Conservation (phyloP, 2,113 vertebrate species). For the Archocentrus centrarchus region DNA sequence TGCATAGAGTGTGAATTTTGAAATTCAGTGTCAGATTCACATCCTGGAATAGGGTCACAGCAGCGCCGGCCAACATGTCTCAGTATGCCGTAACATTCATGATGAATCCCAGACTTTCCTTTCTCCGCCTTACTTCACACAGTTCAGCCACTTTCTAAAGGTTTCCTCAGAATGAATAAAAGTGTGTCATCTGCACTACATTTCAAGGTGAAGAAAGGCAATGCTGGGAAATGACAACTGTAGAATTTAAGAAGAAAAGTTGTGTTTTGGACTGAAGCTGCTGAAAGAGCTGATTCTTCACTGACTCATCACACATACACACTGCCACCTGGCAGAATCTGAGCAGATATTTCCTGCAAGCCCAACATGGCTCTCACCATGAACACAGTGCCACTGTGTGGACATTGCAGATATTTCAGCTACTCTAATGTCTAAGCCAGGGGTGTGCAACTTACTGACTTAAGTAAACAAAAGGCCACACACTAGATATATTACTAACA, state of each 20-base stretch:
- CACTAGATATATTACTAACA: too few species aligned
- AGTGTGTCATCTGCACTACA: neutral
- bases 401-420: conserved; percentile 37
- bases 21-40: neutral
- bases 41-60: neutral
- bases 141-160: neutral
- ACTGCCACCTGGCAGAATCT: neutral
- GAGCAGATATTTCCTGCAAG: neutral
- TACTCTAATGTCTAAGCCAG: too few species aligned
- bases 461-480: too few species aligned
- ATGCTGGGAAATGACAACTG: neutral
- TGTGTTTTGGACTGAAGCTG: neutral
- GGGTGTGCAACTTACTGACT: neutral
- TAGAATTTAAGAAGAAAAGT: neutral
- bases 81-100: neutral
- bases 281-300: neutral
- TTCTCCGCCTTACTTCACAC: neutral
- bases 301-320: conserved; percentile 2
- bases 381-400: conserved; percentile 51
- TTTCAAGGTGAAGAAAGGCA: neutral
- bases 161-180: neutral
- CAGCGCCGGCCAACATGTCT: conserved; percentile 9
- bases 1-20: neutral
- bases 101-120: neutral
- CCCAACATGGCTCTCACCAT: neutral